Conservation (phyloP, 2,888 invertebrate species). For the Parthenolecanium corni region DNA sequence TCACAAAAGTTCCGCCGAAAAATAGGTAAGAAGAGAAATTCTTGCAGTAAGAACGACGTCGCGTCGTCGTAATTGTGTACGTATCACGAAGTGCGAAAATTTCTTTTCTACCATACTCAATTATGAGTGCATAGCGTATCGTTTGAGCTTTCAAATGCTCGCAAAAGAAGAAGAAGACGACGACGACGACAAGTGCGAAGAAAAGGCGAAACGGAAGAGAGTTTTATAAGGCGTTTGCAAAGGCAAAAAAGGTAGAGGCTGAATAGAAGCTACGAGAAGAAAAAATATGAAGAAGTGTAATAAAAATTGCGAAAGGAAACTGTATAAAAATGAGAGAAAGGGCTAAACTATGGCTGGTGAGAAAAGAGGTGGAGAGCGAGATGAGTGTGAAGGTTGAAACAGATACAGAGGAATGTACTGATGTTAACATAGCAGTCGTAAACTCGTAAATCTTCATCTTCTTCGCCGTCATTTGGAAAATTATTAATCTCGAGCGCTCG, state of each 20-base stretch:
- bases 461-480: slow-evolving; percentile 25
- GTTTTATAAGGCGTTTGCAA: not conserved
- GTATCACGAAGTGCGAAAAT: not conserved
- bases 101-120: slow-evolving; percentile 12
- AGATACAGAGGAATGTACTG: slow-evolving; percentile 4
- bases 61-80: not conserved
- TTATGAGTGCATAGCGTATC: slow-evolving; percentile 24
- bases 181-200: not conserved
- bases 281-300: not conserved
- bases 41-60: no score
- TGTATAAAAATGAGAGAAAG: not conserved
- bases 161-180: not conserved
- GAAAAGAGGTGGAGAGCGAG: not conserved
- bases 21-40: no score
- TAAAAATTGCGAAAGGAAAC: slow-evolving; percentile 1
- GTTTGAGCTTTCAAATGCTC: not conserved
- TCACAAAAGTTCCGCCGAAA: no score
- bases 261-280: not conserved
- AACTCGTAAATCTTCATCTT: slow-evolving; percentile 28
- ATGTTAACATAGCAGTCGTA: slow-evolving; percentile 26
- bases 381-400: no score
- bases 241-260: slow-evolving; percentile 14
- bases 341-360: no score
- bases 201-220: not conserved
- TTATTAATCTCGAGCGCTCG: slow-evolving; percentile 27